Percentiles rank a stretch among this genome's conserved stretches.
These are phyloP conservation scores for Seriola aureovittata DNA, from an alignment of 2,113 vertebrate genomes.

Conservation along the genomic window DNA sequence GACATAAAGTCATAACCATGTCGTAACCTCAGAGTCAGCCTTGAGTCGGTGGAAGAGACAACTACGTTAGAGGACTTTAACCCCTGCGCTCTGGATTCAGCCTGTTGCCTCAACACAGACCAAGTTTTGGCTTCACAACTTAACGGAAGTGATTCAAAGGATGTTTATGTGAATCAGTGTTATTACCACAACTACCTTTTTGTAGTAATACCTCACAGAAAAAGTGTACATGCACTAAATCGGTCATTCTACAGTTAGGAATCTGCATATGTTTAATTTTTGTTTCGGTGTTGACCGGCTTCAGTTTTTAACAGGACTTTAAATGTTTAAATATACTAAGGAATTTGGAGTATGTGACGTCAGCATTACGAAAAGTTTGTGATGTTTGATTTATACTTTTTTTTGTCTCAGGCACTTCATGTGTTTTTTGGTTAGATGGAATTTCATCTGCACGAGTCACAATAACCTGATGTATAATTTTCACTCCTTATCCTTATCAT, in stretches of 20 bases:
- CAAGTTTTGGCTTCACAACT: background rate
- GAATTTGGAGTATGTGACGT: background rate
- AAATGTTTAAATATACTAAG: background rate
- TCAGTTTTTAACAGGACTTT: background rate
- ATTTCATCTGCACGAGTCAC: background rate
- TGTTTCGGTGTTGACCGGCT: background rate
- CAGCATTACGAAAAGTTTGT: background rate
- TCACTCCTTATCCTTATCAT: background rate
- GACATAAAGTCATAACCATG: background rate
- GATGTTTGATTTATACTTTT: background rate
- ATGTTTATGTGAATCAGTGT: background rate
- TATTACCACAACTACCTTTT: background rate
- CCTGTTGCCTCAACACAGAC: background rate
- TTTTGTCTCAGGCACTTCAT: background rate
- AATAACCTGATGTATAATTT: background rate
- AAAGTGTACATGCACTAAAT: background rate
- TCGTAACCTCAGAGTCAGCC: background rate
- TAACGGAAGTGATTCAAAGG: background rate
- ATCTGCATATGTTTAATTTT: background rate
- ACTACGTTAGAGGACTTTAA: conserved; percentile 8
- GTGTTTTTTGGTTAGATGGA: background rate
- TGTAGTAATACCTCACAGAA: background rate
- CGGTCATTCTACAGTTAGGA: background rate
- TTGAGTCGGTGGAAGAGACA: background rate
- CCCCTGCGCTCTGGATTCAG: background rate